Evolutionary conservation across 2,797 vertebrate genomes (phyloP).

Genomic region (Aldrovandia affinis): DNA sequence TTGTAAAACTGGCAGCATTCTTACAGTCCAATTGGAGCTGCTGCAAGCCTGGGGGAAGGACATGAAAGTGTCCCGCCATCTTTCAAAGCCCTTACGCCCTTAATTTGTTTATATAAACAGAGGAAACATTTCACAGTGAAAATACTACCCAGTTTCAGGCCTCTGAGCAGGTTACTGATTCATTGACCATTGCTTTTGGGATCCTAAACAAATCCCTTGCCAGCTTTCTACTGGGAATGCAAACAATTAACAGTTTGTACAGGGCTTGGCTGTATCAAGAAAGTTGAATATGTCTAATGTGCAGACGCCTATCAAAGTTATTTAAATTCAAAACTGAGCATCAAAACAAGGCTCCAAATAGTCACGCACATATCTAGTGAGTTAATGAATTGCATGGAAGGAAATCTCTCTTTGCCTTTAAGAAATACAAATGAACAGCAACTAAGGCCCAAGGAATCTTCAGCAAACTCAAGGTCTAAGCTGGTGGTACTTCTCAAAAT

Average conservation of each 20-base stretch:
- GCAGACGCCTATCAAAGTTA: constrained; percentile 27
- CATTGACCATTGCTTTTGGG: constrained; percentile 37
- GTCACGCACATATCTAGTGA: constrained; percentile 40
- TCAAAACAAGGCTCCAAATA: constrained; percentile 25
- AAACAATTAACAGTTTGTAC: constrained; percentile 38
- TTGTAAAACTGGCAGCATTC: constrained; percentile 44
- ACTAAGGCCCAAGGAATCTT: not conserved
- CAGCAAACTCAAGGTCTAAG: not conserved
- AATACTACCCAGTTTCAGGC: constrained; percentile 51
- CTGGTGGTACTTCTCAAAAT: not conserved
- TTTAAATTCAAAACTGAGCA: constrained; percentile 33
- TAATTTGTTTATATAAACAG: constrained; percentile 76
- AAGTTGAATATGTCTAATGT: constrained; percentile 14
- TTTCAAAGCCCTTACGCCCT: constrained; percentile 65
- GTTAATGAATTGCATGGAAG: constrained; percentile 51
- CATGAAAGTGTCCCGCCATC: constrained; percentile 64
- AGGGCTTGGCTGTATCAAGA: constrained; percentile 23
- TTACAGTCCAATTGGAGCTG: constrained; percentile 65
- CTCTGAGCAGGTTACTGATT: constrained; percentile 53
- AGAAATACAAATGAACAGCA: constrained; percentile 48
- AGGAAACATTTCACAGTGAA: constrained; percentile 64
- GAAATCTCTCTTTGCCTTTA: constrained; percentile 31
- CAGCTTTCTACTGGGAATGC: constrained; percentile 31
- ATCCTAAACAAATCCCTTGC: constrained; percentile 32
- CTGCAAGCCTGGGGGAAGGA: constrained; percentile 62